Base-by-base conservation (phyloP, 2,888 invertebrate genomes). In the Spodoptera littoralis region DNA sequence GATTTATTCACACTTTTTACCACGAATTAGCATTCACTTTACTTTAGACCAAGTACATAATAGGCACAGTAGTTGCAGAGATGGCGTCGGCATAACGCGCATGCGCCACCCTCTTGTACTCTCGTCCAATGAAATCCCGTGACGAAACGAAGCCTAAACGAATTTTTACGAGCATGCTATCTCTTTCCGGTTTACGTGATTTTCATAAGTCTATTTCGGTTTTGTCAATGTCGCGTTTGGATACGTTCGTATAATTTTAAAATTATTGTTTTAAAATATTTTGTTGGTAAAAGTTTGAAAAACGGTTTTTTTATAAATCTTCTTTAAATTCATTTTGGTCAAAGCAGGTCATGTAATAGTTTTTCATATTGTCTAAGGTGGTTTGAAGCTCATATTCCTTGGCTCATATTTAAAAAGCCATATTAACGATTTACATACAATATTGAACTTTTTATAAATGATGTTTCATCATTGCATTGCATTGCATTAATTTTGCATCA, bases 61-160 rank as follows among this genome's bases (percentile, higher is more conserved):
- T 88, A 90, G 87, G 90, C 89, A 92, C 90, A 92, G 90, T 90
- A 92, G 87, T 92, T 89, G 90, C 81, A 92, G 92, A 93, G 94
- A 95, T 95, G 95, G 95, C 95, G 95, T 95, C 95, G 94, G 91
- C 92, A 90, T 85, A 94, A 92, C 94, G 94, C 95, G 95, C 95
- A 94, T 94, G 95, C 95, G 94, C 94, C 93, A 92, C 92, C 93
- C 91, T 92, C 91, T 88, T 88, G 85, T 82, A 81, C 77, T 83
- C 73, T 88, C 86, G 78, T 82, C 94, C 93, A 94, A 93, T 94
- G 88, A 88, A 84, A 86, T 82, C 78, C 78, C 78, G 79, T 86
- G 82, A 85, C 83, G 84, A 87, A 87, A 88, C 84, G 86, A 90
- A 84, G 81, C 80, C 70, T 73, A 86, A 85, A 88, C 90, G 88